Percentiles rank a stretch among this genome's conserved stretches.
phyloP scores from a whole-genome alignment of 2,113 vertebrate genomes.

The Hepsetus odoe region DNA sequence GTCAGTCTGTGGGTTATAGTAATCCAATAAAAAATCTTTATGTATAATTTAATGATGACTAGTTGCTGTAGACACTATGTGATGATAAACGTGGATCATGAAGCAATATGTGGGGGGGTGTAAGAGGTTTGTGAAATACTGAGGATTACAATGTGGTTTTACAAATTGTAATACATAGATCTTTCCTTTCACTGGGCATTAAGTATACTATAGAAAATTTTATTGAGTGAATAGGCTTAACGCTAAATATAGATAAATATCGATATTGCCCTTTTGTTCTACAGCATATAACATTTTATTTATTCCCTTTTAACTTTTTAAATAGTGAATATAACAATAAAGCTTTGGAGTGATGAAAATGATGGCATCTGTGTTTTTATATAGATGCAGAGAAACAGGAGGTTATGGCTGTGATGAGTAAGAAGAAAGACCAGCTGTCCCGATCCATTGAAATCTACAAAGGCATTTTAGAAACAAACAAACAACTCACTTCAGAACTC shows the following conservation, averaged over 20 bases:
- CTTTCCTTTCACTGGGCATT: too few relatives aligned
- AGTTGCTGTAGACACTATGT: neutral
- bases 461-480: constrained; percentile 67
- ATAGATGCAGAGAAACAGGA: constrained; percentile 85
- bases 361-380: constrained; percentile 35
- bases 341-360: constrained; percentile 4
- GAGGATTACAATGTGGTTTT: too few relatives aligned
- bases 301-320: too few relatives aligned
- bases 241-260: too few relatives aligned
- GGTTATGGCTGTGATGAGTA: constrained; percentile 81
- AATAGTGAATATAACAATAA: too few relatives aligned
- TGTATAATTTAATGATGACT: neutral
- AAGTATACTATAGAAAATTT: too few relatives aligned
- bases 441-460: constrained; percentile 69
- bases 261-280: neutral
- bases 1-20: constrained; percentile 63
- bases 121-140: too few relatives aligned
- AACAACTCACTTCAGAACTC: constrained; percentile 71
- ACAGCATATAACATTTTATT: too few relatives aligned
- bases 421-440: constrained; percentile 79
- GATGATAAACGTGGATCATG: neutral
- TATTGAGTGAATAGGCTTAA: too few relatives aligned
- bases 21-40: too few relatives aligned
- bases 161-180: too few relatives aligned
- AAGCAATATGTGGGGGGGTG: too few relatives aligned